These are phyloP conservation scores for Gulo gulo DNA, from an alignment of 2,113 vertebrate genomes.

Conservation along the genomic window DNA sequence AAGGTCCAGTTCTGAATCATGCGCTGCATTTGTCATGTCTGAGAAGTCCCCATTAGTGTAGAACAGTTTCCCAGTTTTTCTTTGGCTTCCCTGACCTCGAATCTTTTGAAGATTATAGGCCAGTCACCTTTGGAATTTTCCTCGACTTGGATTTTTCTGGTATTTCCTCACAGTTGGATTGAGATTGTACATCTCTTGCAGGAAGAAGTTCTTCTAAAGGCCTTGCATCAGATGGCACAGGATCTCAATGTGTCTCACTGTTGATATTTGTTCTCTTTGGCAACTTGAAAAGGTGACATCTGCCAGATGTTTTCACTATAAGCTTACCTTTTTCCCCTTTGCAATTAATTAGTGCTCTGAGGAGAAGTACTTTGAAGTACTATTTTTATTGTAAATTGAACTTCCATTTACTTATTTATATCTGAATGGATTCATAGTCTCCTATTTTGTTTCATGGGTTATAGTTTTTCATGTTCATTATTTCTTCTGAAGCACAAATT, in stretches of 20 bases:
- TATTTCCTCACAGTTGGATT: background rate
- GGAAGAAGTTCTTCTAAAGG: background rate
- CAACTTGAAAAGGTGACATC: background rate
- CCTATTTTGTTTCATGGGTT: background rate
- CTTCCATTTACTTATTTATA: background rate
- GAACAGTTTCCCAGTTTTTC: background rate
- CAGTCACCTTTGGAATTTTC: background rate
- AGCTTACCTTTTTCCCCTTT: background rate
- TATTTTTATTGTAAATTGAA: background rate
- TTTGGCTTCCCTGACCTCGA: background rate
- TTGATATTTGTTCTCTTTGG: background rate
- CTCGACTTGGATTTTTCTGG: background rate
- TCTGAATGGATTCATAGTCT: background rate
- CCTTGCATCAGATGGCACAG: background rate
- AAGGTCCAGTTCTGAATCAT: background rate
- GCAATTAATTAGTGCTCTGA: background rate
- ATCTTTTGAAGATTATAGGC: background rate
- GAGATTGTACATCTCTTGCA: background rate
- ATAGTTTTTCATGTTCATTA: background rate
- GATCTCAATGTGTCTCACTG: background rate
- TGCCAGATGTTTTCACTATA: background rate
- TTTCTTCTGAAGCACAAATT: background rate
- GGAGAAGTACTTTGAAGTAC: background rate
- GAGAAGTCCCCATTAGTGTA: background rate
- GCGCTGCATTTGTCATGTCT: rapidly evolving